Base-by-base conservation (phyloP, 2,113 vertebrate species). In the Brachyhypopomus occidentalis region DNA sequence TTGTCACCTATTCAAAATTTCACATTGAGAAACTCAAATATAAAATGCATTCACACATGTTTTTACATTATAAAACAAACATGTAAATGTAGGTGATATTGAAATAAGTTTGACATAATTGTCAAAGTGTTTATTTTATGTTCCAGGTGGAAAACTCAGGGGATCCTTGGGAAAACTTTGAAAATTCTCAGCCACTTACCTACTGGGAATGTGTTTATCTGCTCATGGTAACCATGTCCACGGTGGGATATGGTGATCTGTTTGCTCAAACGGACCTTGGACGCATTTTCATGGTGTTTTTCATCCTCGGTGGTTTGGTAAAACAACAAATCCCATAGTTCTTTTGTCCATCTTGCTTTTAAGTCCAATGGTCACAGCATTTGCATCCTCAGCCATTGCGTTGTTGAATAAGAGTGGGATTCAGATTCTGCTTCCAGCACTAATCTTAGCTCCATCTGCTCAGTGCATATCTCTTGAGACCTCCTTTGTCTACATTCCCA, bases 301-400 rank as follows among this genome's bases (percentile, higher is more conserved):
- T 99, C 96, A 99, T 99, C 95, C 97, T 99, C 84, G 98, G 98
- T 90, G 98, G 98, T 94, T 94, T 99, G 98, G 98, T 99, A 98
- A 98, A 94, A 88, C 8, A 73, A 38, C 48, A 71, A 17, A 56
- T 72, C 56, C 55, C 77, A 38, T 79, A 45, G 64, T 78, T 73
- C 80, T 89, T 82, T 79, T 78, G 36, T 27, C 22, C 63, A 14
- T 12, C 77, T 56, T 59, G 64, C 30, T 67, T 72, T 34, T 60
- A 66, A 34, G 36, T 36, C 20, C 59, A 52, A 8, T 30, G 48
- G 25, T 79, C 52, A 16, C 48, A 38, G 25, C 77, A 23, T 71
- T 75, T 59, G 41, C 59, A 9, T 25, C 41, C 75, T 25, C 25
- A 52, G 60, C 38, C 55, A 71, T 30, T 55, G 66, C 70, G 56